Evolutionary conservation across 2,888 invertebrate genomes (phyloP), one percentile per base, ranked within the genome.

Genomic region (Abrostola triplasia): DNA sequence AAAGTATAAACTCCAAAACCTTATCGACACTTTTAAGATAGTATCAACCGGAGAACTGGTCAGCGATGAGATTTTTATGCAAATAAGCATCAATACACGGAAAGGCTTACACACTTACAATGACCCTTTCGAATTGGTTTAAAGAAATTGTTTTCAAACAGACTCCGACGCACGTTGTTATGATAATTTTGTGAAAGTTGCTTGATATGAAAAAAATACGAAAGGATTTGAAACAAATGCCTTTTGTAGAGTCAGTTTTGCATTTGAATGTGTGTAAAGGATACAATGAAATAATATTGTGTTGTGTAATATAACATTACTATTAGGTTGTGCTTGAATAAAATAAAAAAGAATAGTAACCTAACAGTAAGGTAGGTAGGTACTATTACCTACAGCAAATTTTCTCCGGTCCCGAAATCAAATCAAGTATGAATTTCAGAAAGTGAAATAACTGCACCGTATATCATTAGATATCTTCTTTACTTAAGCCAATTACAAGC

Each of bases 141-240:
- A 86, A 88, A 88, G 82, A 77, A 76, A 83, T 80, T 88, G 88
- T 90, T 90, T 88, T 74, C 79, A 85, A 82, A 88, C 84, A 82
- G 74, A 70, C 73, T 73, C 71, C 66, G 60, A 59, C 56, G 44
- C 35, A 56, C 58, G 70, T 90, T 92, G 87, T 92, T 88, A 92
- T 92, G 91, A 66, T 90, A 91, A 92, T 90, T 82, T 85, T 79
- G 89, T 86, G 91, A 91, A 91, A 92, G 92, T 86, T 83, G 58
- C 24, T 24, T 7, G 49, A 47, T 44, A 8, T 51, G 51, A 67
- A 77, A 75, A 70, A 76, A 63, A 36, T 71, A 41, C 52, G 51
- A 68, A 70, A 70, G 58, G 53, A 56, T 54, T 57, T 64, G 55
- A 60, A 70, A 70, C 56, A 73, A 70, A 70, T 60, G 44, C 42